A percentile compares a stretch with the other conserved stretches of the same genome.
Evolutionary conservation across 2,113 vertebrate genomes (phyloP).

Genomic region (Cynocephalus volans): DNA sequence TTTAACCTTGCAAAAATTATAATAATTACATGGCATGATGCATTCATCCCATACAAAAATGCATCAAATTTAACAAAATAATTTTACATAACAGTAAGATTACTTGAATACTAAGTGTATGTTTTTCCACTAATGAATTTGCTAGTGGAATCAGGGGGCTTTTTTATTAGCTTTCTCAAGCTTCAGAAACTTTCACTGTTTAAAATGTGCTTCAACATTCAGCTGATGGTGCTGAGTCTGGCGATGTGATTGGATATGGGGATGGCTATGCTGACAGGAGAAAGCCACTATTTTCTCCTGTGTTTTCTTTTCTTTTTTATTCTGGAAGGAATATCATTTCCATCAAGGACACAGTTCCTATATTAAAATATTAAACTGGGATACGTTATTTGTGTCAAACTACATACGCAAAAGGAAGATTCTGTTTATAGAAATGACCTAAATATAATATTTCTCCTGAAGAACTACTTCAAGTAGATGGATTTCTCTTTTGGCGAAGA

Average conservation of each 20-base stretch:
- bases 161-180: constrained; percentile 56
- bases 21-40: constrained; percentile 43
- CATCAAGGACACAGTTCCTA: not conserved
- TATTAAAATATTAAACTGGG: constrained; percentile 60
- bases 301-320: not conserved
- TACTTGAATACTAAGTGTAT: constrained; percentile 66
- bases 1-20: constrained; percentile 76
- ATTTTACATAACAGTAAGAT: constrained; percentile 73
- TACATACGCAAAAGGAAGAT: not conserved
- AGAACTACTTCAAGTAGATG: not conserved
- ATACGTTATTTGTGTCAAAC: constrained; percentile 60
- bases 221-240: not conserved
- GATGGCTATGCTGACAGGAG: not conserved
- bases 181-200: constrained; percentile 58
- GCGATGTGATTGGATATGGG: not conserved
- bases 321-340: not conserved
- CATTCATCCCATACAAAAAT: constrained; percentile 61
- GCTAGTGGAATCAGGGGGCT: constrained; percentile 24
- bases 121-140: constrained; percentile 64
- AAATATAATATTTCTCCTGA: constrained; percentile 43
- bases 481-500: not conserved
- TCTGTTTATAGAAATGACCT: constrained; percentile 69
- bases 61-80: constrained; percentile 68
- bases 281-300: not conserved
- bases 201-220: not conserved